These are phyloP conservation scores for Cryptocheilus praepositus DNA, from an alignment of 2,888 invertebrate genomes.

Conservation along the genomic window DNA sequence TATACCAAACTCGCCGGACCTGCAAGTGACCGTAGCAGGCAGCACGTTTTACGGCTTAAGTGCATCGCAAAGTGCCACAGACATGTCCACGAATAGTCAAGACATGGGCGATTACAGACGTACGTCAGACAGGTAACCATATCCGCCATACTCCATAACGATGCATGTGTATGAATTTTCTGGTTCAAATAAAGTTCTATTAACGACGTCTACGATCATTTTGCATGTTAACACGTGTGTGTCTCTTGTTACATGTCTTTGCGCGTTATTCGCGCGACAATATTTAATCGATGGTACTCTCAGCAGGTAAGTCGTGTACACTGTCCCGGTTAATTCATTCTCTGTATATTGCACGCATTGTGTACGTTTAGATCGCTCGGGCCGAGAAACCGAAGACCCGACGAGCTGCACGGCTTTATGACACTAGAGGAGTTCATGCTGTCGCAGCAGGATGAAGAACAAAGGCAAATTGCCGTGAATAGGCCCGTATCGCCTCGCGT, in stretches of 20 bases:
- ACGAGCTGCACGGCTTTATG: slow-evolving; percentile 82
- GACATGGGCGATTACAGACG: slow-evolving; percentile 70
- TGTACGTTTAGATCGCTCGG: slow-evolving; percentile 14
- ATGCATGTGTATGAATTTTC: background rate
- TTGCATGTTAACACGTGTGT: slow-evolving; percentile 2
- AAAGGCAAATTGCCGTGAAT: slow-evolving; percentile 72
- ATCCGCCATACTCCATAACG: too few relatives aligned
- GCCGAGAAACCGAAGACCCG: slow-evolving; percentile 69
- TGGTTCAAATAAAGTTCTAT: slow-evolving; percentile 2
- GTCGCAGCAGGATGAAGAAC: slow-evolving; percentile 84
- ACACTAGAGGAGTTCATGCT: slow-evolving; percentile 89
- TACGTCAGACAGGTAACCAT: slow-evolving; percentile 64
- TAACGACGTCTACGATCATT: background rate
- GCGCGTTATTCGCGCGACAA: too few relatives aligned
- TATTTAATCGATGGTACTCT: too few relatives aligned
- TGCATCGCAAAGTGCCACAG: slow-evolving; percentile 65
- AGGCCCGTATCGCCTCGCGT: slow-evolving; percentile 51
- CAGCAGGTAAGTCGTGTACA: too few relatives aligned
- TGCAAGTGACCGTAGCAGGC: slow-evolving; percentile 68
- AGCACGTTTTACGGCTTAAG: slow-evolving; percentile 70
- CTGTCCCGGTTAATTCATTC: background rate
- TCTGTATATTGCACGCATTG: slow-evolving; percentile 13
- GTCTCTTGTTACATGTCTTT: background rate
- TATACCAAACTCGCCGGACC: slow-evolving; percentile 62
- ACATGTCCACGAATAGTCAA: slow-evolving; percentile 63